Base-by-base conservation (phyloP, 2,888 invertebrate genomes). In the Pandemis cinnamomeana region DNA sequence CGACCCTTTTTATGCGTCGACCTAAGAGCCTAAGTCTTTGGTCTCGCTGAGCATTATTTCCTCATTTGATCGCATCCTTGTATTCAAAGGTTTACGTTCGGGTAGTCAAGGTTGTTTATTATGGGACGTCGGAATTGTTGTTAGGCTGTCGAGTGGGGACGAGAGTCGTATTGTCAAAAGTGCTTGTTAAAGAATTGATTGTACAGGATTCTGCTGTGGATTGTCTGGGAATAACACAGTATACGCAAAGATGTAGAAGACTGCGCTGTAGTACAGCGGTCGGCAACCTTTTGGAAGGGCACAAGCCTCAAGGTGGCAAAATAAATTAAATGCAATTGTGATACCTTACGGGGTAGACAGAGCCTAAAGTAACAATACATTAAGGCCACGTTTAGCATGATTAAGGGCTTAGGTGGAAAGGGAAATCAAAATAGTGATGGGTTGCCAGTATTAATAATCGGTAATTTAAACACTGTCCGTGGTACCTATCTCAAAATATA, bases 1-100 rank as follows among this genome's bases (percentile, higher is more conserved):
- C 69, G 60, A 73, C 69, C 73, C 73, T 73, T 73, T 73, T 73
- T 73, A 73, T 73, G 69, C 73, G 44, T 51, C 15, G 44, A 60
- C 60, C 64, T 73, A 70, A 69, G 64, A 73, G 58, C 64, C 69
- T 66, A 73, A 67, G 73, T 70, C 64, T 73, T 63, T 51, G 72
- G 72, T 67, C 60, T 63, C 58, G 55, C 48, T 60, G 69, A 66
- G 51, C 73, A 73, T 73, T 70, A 73, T 70, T 64, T 66, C 51
- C 73, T 70, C 72, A 58, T 72, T 60, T 73, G 64, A 70, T 70
- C 64, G 64, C 51, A 66, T 64, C 36, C 69, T 27, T 36, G 60
- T 66, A 70, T 70, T 73, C 69, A 73, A 60, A 69, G 73, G 41
- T 69, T 72, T 72, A 51, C 27, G 48, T 69, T 51, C 13, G 44